Base-by-base conservation (phyloP, 1,140 invertebrate species). In the Lepeophtheirus salmonis region DNA sequence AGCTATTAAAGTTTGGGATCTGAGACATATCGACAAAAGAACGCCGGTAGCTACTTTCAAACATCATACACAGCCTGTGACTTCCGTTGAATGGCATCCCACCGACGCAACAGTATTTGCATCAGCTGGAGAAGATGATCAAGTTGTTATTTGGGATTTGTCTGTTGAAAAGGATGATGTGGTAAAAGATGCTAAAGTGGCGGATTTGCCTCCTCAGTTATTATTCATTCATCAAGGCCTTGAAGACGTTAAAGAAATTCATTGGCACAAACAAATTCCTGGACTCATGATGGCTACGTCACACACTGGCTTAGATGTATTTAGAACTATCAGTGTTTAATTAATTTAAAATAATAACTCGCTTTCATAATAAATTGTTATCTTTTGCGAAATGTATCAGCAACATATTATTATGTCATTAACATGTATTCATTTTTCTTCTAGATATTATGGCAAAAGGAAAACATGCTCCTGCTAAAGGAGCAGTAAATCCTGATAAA, bases 141-240 rank as follows among this genome's bases (percentile, higher is more conserved):
- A 97, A 70, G 50, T 61, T 55, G 59, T 88, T 0, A 74, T 96
- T 22, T 99, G 94, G 94, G 96, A 99, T 75, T 76, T 98, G 55
- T 84, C 89, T 0, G 80, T 96, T 1, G 94, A 97, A 73, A 77
- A 78, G 66, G 83, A 84, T 67, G 78, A 82, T 66, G 73, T 77
- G 65, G 55, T 57, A 64, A 53, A 64, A 17, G 12, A 3, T 2
- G 0, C 18, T 20, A 60, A 30, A 10, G 16, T 52, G 18, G 23
- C 24, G 16, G 72, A 80, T 71, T 71, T 98, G 25, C 94, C 95
- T 30, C 86, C 91, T 0, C 94, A 98, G 71, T 70, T 99, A 2
- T 73, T 99, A 49, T 99, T 99, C 69, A 91, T 98, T 65, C 96
- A 99, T 74, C 88, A 95, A 77, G 96, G 96, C 55, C 94, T 98